These are phyloP conservation scores for Theocolax elegans DNA, from an alignment of 1,140 invertebrate species.

Conservation along the genomic window DNA sequence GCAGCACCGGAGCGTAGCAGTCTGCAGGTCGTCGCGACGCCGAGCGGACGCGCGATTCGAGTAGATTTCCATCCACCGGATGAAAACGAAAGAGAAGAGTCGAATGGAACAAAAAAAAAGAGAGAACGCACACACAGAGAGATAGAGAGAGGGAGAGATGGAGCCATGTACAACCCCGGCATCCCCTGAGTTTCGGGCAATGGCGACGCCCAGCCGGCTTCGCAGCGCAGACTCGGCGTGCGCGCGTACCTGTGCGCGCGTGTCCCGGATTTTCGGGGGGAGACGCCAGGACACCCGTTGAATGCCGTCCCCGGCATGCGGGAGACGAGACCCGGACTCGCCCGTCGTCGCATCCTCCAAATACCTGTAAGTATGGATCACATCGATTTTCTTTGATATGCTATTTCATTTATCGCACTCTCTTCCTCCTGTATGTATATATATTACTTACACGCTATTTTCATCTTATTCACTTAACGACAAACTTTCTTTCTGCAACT, in stretches of 20 bases:
- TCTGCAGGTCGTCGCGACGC: slow-evolving; percentile 59
- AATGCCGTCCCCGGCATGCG: slow-evolving; percentile 13
- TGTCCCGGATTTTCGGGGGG: slow-evolving; percentile 25
- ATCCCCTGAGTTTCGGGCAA: slow-evolving; percentile 37
- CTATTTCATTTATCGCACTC: no score
- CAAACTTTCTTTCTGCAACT: no score
- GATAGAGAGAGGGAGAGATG: neutral
- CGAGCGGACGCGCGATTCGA: slow-evolving; percentile 52
- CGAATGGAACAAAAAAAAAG: no score
- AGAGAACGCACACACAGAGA: neutral
- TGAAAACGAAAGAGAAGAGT: no score
- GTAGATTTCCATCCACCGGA: neutral
- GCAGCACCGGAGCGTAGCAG: slow-evolving; percentile 55
- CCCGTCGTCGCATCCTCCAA: slow-evolving; percentile 10
- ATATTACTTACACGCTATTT: no score
- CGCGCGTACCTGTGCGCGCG: neutral
- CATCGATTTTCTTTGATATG: no score
- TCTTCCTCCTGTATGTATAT: no score
- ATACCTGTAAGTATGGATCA: no score
- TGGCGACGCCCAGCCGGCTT: slow-evolving; percentile 68
- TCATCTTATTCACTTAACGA: no score
- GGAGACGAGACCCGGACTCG: slow-evolving; percentile 24
- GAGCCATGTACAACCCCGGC: neutral
- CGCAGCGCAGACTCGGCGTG: slow-evolving; percentile 49
- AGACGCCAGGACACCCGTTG: slow-evolving; percentile 35